Evolutionary conservation across 1,140 invertebrate genomes (phyloP).

Genomic region (Ridgeia piscesae): DNA sequence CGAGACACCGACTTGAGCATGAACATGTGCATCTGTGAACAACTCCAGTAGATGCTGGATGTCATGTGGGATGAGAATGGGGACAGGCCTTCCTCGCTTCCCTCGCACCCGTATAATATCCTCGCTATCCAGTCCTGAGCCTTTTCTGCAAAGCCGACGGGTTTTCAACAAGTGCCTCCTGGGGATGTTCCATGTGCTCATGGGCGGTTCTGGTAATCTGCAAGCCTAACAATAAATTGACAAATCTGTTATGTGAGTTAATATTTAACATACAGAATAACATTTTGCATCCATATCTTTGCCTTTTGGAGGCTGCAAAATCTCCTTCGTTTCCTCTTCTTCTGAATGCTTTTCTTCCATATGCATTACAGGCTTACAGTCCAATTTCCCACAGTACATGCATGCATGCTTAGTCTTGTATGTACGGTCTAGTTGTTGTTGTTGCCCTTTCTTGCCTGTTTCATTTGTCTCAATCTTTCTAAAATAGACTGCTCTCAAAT

Average conservation of each 20-base stretch:
- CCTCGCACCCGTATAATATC: constrained; percentile 1
- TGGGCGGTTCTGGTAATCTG: neutral
- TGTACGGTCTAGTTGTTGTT: neutral
- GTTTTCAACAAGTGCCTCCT: neutral
- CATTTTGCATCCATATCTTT: neutral
- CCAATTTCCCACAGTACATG: neutral
- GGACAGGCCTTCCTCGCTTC: constrained; percentile 15
- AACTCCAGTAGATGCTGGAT: neutral
- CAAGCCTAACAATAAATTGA: neutral
- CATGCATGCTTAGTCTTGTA: neutral
- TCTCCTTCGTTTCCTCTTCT: neutral
- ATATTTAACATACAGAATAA: no score
- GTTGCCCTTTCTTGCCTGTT: neutral
- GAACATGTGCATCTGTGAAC: neutral
- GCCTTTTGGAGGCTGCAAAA: neutral
- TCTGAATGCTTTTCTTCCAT: neutral
- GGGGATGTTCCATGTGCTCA: neutral
- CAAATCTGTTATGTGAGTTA: neutral
- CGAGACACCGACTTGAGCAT: neutral
- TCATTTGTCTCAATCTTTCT: neutral
- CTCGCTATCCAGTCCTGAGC: neutral
- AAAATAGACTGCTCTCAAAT: neutral
- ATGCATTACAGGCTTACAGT: neutral
- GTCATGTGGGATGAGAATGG: constrained; percentile 8
- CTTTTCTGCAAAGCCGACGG: neutral